Base-by-base conservation (phyloP, 2,888 invertebrate genomes). In the Apotomis turbidana region DNA sequence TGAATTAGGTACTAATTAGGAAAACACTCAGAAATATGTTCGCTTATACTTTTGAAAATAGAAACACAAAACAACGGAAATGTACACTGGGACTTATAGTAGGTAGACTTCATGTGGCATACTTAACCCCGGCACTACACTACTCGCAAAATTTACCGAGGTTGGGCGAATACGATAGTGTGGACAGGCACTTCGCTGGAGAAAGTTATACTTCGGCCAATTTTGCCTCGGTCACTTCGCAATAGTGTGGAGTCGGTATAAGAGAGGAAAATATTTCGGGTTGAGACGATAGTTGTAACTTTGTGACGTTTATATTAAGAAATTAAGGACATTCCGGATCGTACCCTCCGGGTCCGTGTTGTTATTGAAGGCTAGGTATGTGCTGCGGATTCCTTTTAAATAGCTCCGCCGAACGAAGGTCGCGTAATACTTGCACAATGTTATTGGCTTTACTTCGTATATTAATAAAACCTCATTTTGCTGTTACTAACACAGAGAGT, bases 301-400 rank as follows among this genome's bases (percentile, higher is more conserved):
- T 57, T 27, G 54, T 36, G 10, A 51, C 15, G 59, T 68, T 68
- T 51, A 8, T 63, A 58, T 63, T 59, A 62, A 13, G 44, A 57
- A 62, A 68, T 59, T 41, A 36, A 38, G 61, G 58, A 60, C 60
- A 68, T 72, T 59, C 58, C 10, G 55, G 55, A 38, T 54, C 36
- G 52, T 71, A 13, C 52, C 68, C 57, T 54, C 15, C 9, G 62
- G 72, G 68, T 63, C 46, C 63, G 68, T 68, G 68, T 71, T 58
- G 62, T 72, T 68, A 72, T 68, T 72, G 72, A 63, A 68, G 58
- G 62, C 57, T 71, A 62, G 57, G 55, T 57, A 68, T 57, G 67
- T 62, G 52, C 54, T 46, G 68, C 44, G 63, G 46, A 68, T 68
- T 72, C 59, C 63, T 68, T 68, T 59, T 59, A 72, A 63, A 72